Evolutionary conservation across 1,140 invertebrate species (phyloP).

Genomic region (Plectrocnemia conspersa): DNA sequence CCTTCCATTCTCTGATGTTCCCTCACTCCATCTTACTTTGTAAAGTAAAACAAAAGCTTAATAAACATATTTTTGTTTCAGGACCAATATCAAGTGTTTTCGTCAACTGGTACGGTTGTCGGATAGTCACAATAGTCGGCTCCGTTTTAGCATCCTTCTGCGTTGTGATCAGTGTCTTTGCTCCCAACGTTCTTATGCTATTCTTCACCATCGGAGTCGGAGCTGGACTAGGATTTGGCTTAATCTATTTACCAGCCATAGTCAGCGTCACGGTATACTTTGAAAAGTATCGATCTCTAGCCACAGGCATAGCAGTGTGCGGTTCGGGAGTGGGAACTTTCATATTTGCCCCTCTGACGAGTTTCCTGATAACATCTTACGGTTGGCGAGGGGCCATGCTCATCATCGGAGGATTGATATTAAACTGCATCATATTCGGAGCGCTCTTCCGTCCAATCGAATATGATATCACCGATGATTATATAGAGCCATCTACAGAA

Average conservation of each 20-base stretch:
- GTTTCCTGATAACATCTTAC: constrained; percentile 57
- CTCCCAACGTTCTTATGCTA: constrained; percentile 70
- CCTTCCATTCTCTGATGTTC: too few species aligned
- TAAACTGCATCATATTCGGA: constrained; percentile 81
- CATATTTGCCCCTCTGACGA: constrained; percentile 74
- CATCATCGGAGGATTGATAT: constrained; percentile 73
- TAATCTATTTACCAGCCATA: constrained; percentile 92
- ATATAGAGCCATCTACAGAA: constrained; percentile 43
- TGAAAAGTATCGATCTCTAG: constrained; percentile 82
- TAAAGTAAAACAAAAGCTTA: too few species aligned
- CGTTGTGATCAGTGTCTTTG: constrained; percentile 70
- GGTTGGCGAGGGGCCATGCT: constrained; percentile 73
- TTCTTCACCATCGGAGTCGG: constrained; percentile 87
- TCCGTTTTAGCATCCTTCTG: constrained; percentile 71
- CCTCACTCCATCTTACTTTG: too few species aligned
- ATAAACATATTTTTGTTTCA: constrained; percentile 52
- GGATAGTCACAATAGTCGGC: constrained; percentile 81
- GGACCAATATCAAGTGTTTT: constrained; percentile 89
- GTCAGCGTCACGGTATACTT: constrained; percentile 94
- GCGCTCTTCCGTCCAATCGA: constrained; percentile 72
- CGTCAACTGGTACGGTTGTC: constrained; percentile 90
- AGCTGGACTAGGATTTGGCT: constrained; percentile 85
- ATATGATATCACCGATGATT: constrained; percentile 41
- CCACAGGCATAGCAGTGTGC: constrained; percentile 88
- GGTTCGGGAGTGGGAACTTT: constrained; percentile 87